A percentile compares a stretch with the other conserved stretches of the same genome.
Conservation (phyloP, 2,797 vertebrate genomes). For the Acomys russatus region DNA sequence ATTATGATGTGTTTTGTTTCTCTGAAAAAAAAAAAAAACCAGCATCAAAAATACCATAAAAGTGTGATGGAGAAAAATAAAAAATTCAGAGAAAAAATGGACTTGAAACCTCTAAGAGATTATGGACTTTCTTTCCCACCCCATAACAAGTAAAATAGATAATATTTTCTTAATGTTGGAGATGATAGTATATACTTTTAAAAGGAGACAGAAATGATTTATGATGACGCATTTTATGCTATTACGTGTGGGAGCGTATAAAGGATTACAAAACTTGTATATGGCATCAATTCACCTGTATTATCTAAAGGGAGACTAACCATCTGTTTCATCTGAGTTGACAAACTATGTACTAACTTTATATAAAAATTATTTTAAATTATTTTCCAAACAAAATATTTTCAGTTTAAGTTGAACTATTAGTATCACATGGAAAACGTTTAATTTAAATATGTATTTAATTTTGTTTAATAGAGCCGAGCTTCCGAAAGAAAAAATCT, state of each 20-base stretch:
- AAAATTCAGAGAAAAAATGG: constrained; percentile 75
- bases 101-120: constrained; percentile 60
- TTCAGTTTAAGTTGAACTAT: constrained; percentile 38
- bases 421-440: neutral
- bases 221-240: constrained; percentile 83
- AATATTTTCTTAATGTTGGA: constrained; percentile 81
- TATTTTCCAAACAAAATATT: constrained; percentile 56
- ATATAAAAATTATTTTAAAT: constrained; percentile 63
- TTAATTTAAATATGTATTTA: neutral
- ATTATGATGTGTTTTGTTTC: constrained; percentile 79
- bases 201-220: constrained; percentile 85
- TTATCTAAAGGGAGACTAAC: constrained; percentile 74
- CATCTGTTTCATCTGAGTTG: constrained; percentile 7
- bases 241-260: constrained; percentile 84
- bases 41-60: constrained; percentile 76
- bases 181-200: constrained; percentile 83
- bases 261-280: constrained; percentile 83
- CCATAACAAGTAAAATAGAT: constrained; percentile 80
- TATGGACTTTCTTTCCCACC: constrained; percentile 78
- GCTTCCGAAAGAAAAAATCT: neutral
- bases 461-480: constrained; percentile 56
- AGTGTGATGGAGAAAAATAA: constrained; percentile 55
- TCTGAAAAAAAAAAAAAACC: constrained; percentile 62
- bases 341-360: neutral
- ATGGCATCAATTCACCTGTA: constrained; percentile 83